These are phyloP conservation scores for Pegoplata infirma DNA, from an alignment of 2,888 invertebrate species.

Conservation along the genomic window DNA sequence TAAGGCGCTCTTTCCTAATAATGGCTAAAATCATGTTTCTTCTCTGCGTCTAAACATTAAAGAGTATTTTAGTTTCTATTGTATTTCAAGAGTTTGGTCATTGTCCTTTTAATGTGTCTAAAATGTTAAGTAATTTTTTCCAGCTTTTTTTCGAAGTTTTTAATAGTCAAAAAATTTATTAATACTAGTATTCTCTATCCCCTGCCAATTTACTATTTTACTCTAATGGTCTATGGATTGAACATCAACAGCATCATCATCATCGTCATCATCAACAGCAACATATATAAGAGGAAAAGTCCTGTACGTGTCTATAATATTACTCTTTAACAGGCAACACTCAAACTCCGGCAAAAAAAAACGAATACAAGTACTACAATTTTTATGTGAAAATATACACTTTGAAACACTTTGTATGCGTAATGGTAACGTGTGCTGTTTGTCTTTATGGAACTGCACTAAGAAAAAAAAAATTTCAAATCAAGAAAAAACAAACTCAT, in stretches of 20 bases:
- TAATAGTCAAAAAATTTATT: conserved; percentile 18
- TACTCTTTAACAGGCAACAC: conserved; percentile 3
- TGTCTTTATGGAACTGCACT: conserved; percentile 41
- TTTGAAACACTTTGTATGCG: conserved; percentile 58
- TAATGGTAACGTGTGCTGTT: conserved; percentile 55
- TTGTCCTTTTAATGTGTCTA: conserved; percentile 23
- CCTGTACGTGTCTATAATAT: conserved; percentile 41
- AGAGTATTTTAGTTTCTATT: too few relatives aligned
- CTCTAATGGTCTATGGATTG: conserved; percentile 10
- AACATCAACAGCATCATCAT: conserved; percentile 18
- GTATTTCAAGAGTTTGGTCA: not conserved
- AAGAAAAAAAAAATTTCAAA: too few relatives aligned
- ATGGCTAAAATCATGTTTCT: too few relatives aligned
- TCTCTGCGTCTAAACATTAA: too few relatives aligned
- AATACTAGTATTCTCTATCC: not conserved
- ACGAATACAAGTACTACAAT: not conserved
- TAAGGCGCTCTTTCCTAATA: too few relatives aligned
- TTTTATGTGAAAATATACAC: conserved; percentile 43
- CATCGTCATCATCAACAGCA: conserved; percentile 24
- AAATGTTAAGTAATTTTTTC: conserved; percentile 20
- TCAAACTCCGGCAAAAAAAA: not conserved
- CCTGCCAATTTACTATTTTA: not conserved
- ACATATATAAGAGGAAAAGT: conserved; percentile 8
- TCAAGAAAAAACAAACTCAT: too few relatives aligned
- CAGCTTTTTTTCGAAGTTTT: too few relatives aligned